Evolutionary conservation across 2,888 invertebrate genomes (phyloP), one percentile per base, ranked within the genome.

Genomic region (Mesopsocus fuscifrons): DNA sequence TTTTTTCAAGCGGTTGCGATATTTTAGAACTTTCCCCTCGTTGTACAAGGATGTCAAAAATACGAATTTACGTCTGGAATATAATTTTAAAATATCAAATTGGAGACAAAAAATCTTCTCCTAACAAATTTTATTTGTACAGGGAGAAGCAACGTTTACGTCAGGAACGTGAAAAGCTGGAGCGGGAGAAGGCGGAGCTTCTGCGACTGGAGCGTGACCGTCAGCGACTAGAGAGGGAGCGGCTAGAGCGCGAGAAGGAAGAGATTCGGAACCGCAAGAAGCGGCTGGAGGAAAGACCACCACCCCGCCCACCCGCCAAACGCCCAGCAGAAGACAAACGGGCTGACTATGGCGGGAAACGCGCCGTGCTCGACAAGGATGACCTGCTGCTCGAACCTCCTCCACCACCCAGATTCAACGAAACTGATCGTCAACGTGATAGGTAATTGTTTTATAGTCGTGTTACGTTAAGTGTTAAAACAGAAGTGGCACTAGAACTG

Each of bases 101-200:
- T n/a, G n/a, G n/a, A n/a, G n/a, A n/a, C n/a, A n/a, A n/a, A n/a
- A n/a, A n/a, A n/a, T n/a, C n/a, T n/a, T n/a, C n/a, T n/a, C n/a
- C n/a, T n/a, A n/a, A n/a, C n/a, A n/a, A n/a, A n/a, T 42, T 33
- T 38, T 33, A 42, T 9, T 16, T 16, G 8, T 34, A 8, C 34
- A 34, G 82, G 41, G 87, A 88, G 58, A 68, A 84, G 20, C 81
- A 84, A 54, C 81, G 82, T 54, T 62, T 88, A 48, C 71, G 81
- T 35, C 63, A 82, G 11, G 92, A 92, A 61, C 72, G 87, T 17
- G 88, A 88, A 53, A 76, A 79, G 51, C 75, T 91, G 43, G 92
- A 92, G 57, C 72, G 83, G 2, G 88, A 89, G 57, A 84, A 84
- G 60, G 78, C 81, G 13, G 88, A 91, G 56, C 59, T 89, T 18